Evolutionary conservation across 2,888 invertebrate species (phyloP).

Genomic region (Amiota communis): DNA sequence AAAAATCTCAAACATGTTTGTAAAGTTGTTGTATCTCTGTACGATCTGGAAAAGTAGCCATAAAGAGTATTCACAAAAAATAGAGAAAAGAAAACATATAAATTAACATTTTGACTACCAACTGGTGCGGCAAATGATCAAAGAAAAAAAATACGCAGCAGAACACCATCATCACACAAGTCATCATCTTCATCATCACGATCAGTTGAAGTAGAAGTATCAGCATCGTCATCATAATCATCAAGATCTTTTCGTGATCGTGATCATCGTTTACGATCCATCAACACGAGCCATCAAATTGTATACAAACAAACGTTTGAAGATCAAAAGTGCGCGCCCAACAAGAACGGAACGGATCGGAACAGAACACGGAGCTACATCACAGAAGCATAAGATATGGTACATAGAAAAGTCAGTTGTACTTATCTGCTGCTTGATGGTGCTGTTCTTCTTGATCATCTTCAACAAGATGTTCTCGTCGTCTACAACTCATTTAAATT

Average conservation of each 20-base stretch:
- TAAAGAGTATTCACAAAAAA: background rate
- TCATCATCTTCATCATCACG: conserved; percentile 47
- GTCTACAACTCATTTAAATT: conserved; percentile 39
- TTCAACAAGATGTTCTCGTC: too few species aligned
- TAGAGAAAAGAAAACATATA: conserved; percentile 53
- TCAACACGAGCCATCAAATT: conserved; percentile 73
- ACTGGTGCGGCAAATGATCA: conserved; percentile 66
- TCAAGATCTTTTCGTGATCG: conserved; percentile 38
- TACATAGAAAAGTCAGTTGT: background rate
- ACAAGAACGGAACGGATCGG: conserved; percentile 42
- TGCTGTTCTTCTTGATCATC: too few species aligned
- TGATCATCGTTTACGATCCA: conserved; percentile 68
- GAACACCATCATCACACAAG: conserved; percentile 46
- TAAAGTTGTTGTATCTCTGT: conserved; percentile 55
- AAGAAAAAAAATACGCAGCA: conserved; percentile 48
- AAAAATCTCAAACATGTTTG: conserved; percentile 68
- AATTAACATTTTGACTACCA: conserved; percentile 69
- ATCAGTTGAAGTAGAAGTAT: conserved; percentile 51
- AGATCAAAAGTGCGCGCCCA: conserved; percentile 66
- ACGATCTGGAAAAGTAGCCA: background rate
- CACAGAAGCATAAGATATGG: background rate
- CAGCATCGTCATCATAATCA: conserved; percentile 53
- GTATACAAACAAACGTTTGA: conserved; percentile 72
- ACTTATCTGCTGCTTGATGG: conserved; percentile 3
- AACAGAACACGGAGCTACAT: conserved; percentile 33